Evolutionary conservation across 92 coral and sea anemone genomes (phyloP), one percentile per base, ranked within the genome.

Genomic region (Palythoa grandiflora): DNA sequence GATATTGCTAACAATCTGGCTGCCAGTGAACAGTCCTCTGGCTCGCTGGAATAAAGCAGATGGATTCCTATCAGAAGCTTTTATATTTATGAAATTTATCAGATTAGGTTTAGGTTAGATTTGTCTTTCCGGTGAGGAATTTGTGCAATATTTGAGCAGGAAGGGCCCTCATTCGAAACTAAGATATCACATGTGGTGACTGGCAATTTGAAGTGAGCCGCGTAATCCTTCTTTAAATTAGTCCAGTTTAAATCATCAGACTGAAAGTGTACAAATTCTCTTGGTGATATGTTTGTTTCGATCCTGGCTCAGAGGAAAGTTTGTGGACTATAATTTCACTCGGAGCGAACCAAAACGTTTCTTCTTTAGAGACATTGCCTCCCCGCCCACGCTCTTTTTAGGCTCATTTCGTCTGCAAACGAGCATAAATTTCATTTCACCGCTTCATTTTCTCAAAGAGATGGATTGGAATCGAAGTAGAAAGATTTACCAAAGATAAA

Each of bases 101-200:
- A 16, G 71, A 19, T 63, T 63, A 63, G 35, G 71, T 28, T 63
- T 63, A 28, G 28, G 71, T 63, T 63, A 63, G 35, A 28, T 55
- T 73, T 73, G 52, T 73, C 52, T 73, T 73, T 73, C 52, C 52
- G 78, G 78, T 84, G 92, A 38, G 92, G 92, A 74, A 89, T 91
- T 73, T 91, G 94, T 53, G 89, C 89, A 37, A 91, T 85, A 83
- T 91, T 91, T 9, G 52, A 38, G 51, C 52, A 39, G 48, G 53
- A 73, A 11, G 78, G 54, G 38, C 94, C 94, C 74, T 88, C 88
- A 91, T 91, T 91, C 16, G 94, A 84, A 55, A 91, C 94, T 68
- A 91, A 81, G 55, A 91, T 68, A 71, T 91, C 88, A 87, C 94
- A 88, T 76, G 87, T 71, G 77, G 71, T 65, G 57, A 75, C 88